These are phyloP conservation scores for Calidris pygmaea DNA, from an alignment of 2,113 vertebrate species.

Conservation along the genomic window DNA sequence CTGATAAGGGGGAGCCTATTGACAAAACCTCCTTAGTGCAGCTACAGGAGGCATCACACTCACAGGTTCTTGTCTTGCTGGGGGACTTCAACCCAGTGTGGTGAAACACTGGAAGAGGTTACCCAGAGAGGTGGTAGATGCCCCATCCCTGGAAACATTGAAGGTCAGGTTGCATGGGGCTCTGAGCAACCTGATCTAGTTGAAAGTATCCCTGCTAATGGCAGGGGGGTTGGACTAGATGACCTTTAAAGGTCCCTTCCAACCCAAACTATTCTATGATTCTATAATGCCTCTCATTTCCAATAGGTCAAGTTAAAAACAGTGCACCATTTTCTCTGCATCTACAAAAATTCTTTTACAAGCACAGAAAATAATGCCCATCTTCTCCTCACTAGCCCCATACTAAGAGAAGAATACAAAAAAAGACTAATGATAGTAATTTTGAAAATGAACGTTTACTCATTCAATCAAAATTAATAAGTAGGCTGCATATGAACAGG, in stretches of 20 bases:
- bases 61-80: not conserved
- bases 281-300: not conserved
- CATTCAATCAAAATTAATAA: constrained; percentile 26
- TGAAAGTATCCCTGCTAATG: not conserved
- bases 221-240: not conserved
- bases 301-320: not conserved
- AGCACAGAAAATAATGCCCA: not conserved
- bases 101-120: not conserved
- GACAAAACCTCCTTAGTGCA: not conserved
- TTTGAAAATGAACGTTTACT: not conserved
- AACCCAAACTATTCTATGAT: not conserved
- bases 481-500: not conserved
- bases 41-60: not conserved
- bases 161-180: not conserved
- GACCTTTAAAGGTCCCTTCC: not conserved
- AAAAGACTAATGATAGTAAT: not conserved
- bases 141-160: not conserved
- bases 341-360: not conserved
- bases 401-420: not conserved
- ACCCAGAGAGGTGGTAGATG: not conserved
- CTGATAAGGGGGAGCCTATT: not conserved
- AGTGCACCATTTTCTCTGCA: not conserved
- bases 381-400: not conserved
- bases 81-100: not conserved
- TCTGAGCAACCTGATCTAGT: not conserved